Conservation (phyloP, 2,888 invertebrate species). For the Xestia c-nigrum region DNA sequence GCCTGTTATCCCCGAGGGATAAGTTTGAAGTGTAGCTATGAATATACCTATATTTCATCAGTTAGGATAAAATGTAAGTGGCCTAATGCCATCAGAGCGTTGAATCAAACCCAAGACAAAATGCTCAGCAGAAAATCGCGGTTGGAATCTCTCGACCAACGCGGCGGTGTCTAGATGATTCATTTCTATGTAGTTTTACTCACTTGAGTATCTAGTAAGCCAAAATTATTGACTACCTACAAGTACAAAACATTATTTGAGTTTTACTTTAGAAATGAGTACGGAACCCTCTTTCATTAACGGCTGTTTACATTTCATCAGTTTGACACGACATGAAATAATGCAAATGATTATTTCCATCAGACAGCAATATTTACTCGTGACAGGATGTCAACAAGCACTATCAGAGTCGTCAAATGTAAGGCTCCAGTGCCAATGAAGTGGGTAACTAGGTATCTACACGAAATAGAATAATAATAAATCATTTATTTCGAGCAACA, state of each 20-base stretch:
- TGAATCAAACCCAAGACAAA: neutral
- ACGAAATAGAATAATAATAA: neutral
- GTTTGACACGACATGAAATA: constrained; percentile 25
- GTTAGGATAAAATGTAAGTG: neutral
- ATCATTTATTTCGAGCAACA: too few relatives aligned
- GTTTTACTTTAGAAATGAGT: neutral
- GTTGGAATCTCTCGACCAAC: neutral
- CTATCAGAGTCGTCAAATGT: constrained; percentile 17
- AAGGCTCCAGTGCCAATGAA: neutral
- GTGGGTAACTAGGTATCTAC: neutral
- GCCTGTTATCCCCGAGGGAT: neutral
- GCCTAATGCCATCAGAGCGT: neutral
- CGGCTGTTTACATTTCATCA: constrained; percentile 26
- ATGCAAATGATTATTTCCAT: constrained; percentile 27
- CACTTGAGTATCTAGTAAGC: too few relatives aligned
- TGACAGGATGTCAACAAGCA: constrained; percentile 10
- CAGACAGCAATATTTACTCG: constrained; percentile 10
- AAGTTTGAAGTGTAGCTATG: neutral
- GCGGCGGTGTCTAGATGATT: neutral
- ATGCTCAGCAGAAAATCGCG: neutral
- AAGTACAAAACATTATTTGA: neutral
- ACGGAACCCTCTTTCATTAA: constrained; percentile 10
- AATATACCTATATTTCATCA: neutral
- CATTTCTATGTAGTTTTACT: too few relatives aligned
- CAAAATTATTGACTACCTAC: neutral